Conservation (phyloP, 1,140 invertebrate genomes). For the Leptoteleia sp. region DNA sequence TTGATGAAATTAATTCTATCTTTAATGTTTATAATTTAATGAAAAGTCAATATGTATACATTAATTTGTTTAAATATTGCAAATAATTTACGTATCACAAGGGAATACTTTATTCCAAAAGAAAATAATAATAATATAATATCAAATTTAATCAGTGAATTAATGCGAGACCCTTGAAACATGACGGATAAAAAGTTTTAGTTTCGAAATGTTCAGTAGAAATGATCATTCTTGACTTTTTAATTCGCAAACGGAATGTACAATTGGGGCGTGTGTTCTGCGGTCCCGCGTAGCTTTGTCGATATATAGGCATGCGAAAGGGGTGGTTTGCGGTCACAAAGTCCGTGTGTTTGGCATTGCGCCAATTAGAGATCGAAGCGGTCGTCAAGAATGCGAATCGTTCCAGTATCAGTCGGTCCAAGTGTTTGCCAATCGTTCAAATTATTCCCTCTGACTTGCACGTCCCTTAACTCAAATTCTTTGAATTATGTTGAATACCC, state of each 20-base stretch:
- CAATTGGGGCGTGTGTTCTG: constrained; percentile 25
- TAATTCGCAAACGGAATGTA: constrained; percentile 23
- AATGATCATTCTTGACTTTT: constrained; percentile 9
- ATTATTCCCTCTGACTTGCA: constrained; percentile 39
- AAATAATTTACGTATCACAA: too few relatives aligned
- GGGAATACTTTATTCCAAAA: too few relatives aligned
- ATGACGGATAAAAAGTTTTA: too few relatives aligned
- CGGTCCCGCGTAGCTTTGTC: constrained; percentile 31
- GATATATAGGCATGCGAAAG: constrained; percentile 43
- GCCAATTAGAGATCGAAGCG: constrained; percentile 67
- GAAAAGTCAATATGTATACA: too few relatives aligned
- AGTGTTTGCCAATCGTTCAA: constrained; percentile 67
- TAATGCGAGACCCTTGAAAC: too few relatives aligned
- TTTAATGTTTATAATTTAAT: too few relatives aligned
- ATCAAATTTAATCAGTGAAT: too few relatives aligned
- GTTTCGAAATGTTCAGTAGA: background rate
- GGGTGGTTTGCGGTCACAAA: constrained; percentile 58
- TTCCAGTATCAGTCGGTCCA: constrained; percentile 54
- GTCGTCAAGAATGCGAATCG: constrained; percentile 59
- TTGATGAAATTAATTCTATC: too few relatives aligned
- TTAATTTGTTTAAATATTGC: too few relatives aligned
- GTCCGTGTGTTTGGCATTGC: constrained; percentile 53
- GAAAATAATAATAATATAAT: too few relatives aligned
- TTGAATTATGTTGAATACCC: constrained; percentile 12
- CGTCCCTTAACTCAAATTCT: constrained; percentile 24